A percentile compares a stretch with the other conserved stretches of the same genome.
phyloP scores from a whole-genome alignment of 2,888 invertebrate genomes.

The Pristionchus entomophagus region DNA sequence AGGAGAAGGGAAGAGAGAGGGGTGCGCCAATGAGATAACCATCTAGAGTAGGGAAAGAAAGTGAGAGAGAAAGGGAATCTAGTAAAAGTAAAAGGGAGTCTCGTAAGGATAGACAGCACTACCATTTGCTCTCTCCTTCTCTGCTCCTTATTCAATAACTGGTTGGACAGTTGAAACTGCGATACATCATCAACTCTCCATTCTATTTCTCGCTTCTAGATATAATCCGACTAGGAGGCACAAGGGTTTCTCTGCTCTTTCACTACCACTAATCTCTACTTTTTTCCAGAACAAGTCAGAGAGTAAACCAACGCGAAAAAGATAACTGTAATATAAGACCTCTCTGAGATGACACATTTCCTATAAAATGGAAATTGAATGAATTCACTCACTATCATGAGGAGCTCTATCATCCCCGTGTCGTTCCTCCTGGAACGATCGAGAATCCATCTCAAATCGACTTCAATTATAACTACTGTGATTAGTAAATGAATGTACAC shows the following conservation, averaged over 20 bases:
- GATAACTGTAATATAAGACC: no score
- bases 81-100: neutral
- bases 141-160: slow-evolving; percentile 9
- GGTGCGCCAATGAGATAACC: neutral
- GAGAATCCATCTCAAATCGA: neutral
- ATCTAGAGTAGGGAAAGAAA: neutral
- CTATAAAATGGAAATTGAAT: neutral
- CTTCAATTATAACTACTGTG: neutral
- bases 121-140: neutral
- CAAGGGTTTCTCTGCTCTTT: neutral
- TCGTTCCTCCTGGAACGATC: neutral
- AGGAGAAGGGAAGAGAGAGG: neutral
- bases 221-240: neutral
- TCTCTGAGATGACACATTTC: no score
- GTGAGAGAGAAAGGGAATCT: neutral
- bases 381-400: slow-evolving; percentile 3
- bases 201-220: neutral
- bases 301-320: neutral
- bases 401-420: neutral
- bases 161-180: neutral
- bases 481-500: neutral
- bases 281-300: neutral
- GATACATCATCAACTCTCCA: neutral
- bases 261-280: neutral
- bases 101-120: neutral